Evolutionary conservation across 2,888 invertebrate genomes (phyloP).

Genomic region (Plebejus anna): DNA sequence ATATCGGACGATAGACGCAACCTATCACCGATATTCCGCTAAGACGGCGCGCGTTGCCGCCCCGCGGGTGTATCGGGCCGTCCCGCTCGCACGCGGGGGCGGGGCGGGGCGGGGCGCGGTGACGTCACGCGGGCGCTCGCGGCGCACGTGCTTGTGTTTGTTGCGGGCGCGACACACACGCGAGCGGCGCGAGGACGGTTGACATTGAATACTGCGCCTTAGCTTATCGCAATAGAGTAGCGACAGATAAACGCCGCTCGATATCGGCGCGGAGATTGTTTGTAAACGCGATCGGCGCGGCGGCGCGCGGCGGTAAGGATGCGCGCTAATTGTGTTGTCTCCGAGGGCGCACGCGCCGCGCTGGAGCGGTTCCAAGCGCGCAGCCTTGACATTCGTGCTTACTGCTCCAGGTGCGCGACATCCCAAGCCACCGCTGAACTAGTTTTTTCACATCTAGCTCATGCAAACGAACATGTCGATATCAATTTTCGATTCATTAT

Average conservation of each 20-base stretch:
- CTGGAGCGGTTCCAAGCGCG: slow-evolving; percentile 69
- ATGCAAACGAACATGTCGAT: slow-evolving; percentile 41
- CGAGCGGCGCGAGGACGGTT: slow-evolving; percentile 51
- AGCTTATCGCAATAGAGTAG: slow-evolving; percentile 42
- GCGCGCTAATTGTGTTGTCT: slow-evolving; percentile 29
- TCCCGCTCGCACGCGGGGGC: slow-evolving; percentile 53
- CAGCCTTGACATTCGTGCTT: slow-evolving; percentile 73
- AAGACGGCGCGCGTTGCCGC: slow-evolving; percentile 70
- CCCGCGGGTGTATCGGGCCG: slow-evolving; percentile 45
- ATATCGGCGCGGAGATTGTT: slow-evolving; percentile 24
- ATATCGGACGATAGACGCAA: slow-evolving; percentile 72
- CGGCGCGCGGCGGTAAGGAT: neutral
- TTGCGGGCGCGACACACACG: slow-evolving; percentile 69
- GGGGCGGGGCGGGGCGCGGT: slow-evolving; percentile 66
- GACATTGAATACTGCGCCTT: slow-evolving; percentile 53
- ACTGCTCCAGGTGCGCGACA: slow-evolving; percentile 60
- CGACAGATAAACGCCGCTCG: slow-evolving; percentile 37
- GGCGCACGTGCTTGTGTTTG: slow-evolving; percentile 77
- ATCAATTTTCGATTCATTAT: slow-evolving; percentile 32
- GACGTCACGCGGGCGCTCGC: slow-evolving; percentile 55
- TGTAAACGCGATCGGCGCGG: slow-evolving; percentile 21
- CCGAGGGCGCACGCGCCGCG: slow-evolving; percentile 45
- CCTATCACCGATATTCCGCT: slow-evolving; percentile 71
- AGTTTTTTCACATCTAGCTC: slow-evolving; percentile 53
- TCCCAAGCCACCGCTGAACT: slow-evolving; percentile 44